Conservation (phyloP, 2,888 invertebrate species). For the Eubasilissa splendida region DNA sequence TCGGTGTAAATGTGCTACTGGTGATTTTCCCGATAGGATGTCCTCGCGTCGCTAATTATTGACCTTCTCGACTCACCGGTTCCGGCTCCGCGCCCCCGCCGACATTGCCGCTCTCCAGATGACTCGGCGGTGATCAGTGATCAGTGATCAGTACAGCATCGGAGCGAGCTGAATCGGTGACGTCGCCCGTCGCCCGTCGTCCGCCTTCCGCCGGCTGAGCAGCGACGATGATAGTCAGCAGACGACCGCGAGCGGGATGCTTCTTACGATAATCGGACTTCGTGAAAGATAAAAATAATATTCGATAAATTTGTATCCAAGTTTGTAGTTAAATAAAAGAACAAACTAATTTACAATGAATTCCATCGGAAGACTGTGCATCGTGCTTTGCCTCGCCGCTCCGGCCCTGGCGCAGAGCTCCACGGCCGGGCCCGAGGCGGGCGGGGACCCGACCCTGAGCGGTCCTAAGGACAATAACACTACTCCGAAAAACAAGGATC, state of each 20-base stretch:
- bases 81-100: conserved; percentile 19
- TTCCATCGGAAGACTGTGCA: conserved; percentile 39
- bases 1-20: neutral
- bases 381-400: conserved; percentile 48
- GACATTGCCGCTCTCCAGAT: neutral
- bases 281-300: conserved; percentile 14
- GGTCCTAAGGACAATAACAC: conserved; percentile 14
- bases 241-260: conserved; percentile 11
- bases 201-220: neutral
- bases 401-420: conserved; percentile 62
- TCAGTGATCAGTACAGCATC: conserved; percentile 4
- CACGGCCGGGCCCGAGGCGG: conserved; percentile 65
- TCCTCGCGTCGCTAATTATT: neutral
- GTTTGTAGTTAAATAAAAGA: conserved; percentile 14
- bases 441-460: conserved; percentile 60
- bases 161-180: neutral
- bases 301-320: neutral
- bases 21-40: neutral
- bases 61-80: conserved; percentile 9
- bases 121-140: neutral
- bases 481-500: conserved; percentile 56
- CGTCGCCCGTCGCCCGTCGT: neutral
- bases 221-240: conserved; percentile 18
- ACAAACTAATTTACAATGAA: conserved; percentile 45
- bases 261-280: conserved; percentile 28